Conservation (phyloP, 2,888 invertebrate species). For the Nemurella pictetii region DNA sequence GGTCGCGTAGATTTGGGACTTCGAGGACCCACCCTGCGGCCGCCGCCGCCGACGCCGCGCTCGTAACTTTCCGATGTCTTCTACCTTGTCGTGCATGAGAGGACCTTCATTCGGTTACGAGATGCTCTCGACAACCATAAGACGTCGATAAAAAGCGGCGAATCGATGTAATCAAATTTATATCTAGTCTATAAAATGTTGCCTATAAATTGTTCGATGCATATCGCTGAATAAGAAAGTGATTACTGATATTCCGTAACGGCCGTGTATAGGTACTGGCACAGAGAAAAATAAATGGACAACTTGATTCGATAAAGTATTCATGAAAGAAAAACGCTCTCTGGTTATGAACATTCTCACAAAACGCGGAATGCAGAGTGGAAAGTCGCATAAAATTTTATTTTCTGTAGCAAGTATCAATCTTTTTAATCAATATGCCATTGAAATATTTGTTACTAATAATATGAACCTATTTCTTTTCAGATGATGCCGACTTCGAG, state of each 20-base stretch:
- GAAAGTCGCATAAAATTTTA: too few species aligned
- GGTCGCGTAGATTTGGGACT: neutral
- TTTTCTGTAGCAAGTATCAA: too few species aligned
- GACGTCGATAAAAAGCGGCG: neutral
- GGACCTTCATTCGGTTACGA: conserved; percentile 15
- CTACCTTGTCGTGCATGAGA: conserved; percentile 6
- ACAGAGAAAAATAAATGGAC: neutral
- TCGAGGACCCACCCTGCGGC: neutral
- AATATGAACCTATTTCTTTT: neutral
- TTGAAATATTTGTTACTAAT: neutral
- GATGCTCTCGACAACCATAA: neutral
- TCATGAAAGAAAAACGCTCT: too few species aligned
- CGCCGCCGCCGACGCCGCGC: neutral
- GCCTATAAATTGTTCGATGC: neutral
- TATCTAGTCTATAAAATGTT: neutral
- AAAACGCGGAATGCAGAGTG: too few species aligned
- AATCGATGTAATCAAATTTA: neutral
- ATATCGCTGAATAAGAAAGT: neutral
- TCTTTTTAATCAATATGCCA: neutral
- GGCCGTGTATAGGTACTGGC: neutral
- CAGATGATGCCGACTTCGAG: too few species aligned
- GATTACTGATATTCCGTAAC: neutral
- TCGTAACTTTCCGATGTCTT: conserved; percentile 24
- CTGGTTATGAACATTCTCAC: too few species aligned
- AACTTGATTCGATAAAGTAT: too few species aligned